These are phyloP conservation scores for Callopanchax toddi DNA, from an alignment of 2,113 vertebrate genomes.

Conservation along the genomic window DNA sequence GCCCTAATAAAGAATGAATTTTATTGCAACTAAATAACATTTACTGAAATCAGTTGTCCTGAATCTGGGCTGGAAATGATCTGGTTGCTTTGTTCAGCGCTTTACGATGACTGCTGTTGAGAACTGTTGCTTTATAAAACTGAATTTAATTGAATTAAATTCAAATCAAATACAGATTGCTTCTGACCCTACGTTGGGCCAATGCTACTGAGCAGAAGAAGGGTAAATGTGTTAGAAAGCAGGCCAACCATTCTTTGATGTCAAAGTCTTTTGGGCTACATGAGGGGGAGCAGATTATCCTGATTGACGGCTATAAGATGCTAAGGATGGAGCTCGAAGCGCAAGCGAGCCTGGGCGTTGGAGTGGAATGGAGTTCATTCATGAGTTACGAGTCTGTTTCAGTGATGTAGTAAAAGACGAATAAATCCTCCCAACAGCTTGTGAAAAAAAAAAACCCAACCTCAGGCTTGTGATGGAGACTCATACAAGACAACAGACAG, in stretches of 20 bases:
- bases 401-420: constrained; percentile 75
- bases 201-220: constrained; percentile 26
- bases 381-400: constrained; percentile 80
- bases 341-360: constrained; percentile 47
- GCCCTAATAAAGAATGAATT: too few relatives aligned
- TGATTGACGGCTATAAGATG: constrained; percentile 79
- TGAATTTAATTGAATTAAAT: too few relatives aligned
- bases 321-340: constrained; percentile 71
- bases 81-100: too few relatives aligned
- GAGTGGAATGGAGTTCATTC: constrained; percentile 79
- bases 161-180: too few relatives aligned
- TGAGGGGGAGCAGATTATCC: constrained; percentile 71
- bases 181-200: constrained; percentile 32
- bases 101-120: too few relatives aligned
- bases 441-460: constrained; percentile 71
- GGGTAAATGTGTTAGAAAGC: constrained; percentile 28
- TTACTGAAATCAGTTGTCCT: too few relatives aligned
- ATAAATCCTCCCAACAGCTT: constrained; percentile 75
- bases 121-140: too few relatives aligned
- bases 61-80: too few relatives aligned
- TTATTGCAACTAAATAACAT: too few relatives aligned
- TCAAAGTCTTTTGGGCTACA: constrained; percentile 55
- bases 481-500: constrained; percentile 61
- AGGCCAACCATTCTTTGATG: constrained; percentile 56
- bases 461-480: constrained; percentile 62